Evolutionary conservation across 1,140 invertebrate species (phyloP), one percentile per base, ranked within the genome.

Genomic region (Oscheius sp.): DNA sequence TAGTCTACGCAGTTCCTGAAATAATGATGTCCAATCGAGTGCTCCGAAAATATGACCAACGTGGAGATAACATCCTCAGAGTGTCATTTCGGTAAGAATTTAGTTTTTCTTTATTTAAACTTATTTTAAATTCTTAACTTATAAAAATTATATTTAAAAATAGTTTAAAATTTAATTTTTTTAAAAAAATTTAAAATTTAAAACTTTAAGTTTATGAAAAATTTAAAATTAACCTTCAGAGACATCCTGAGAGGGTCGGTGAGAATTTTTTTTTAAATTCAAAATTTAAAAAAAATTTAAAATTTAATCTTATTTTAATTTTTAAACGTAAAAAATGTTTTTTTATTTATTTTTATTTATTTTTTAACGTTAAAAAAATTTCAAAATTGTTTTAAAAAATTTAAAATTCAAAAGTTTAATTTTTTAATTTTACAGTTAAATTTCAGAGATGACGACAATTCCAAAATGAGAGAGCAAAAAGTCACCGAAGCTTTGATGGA

Each of bases 21-120:
- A 59, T 77, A 0, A 75, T 78, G 29, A 78, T 78, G 32, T 62
- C 67, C 10, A 82, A 82, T 70, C 75, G 80, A 45, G 70, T 82
- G 13, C 66, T 82, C 0, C 61, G 80, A 10, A 76, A 75, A 31
- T 82, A 68, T 42, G 77, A 79, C 13, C 35, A 52, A 23, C 29
- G 59, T 23, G 68, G 69, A n/a, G 64, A 38, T 20, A n/a, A 29
- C 28, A 32, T 71, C 15, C 58, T 71, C 32, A 23, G 69, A 7
- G 74, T 79, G 13, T 58, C 67, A 10, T 81, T 63, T 26, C 10
- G 61, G 61, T 63, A 10, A 63, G 15, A n/a, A 42, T 10, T n/a
- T 10, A 42, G 38, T 42, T 42, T 42, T 42, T n/a, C 38, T 10
- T 42, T 10, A 42, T 42, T 42, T n/a, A 42, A 10, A 7, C 7